Conservation (phyloP, 1,140 invertebrate genomes). For the Drosophila kepulauana region DNA sequence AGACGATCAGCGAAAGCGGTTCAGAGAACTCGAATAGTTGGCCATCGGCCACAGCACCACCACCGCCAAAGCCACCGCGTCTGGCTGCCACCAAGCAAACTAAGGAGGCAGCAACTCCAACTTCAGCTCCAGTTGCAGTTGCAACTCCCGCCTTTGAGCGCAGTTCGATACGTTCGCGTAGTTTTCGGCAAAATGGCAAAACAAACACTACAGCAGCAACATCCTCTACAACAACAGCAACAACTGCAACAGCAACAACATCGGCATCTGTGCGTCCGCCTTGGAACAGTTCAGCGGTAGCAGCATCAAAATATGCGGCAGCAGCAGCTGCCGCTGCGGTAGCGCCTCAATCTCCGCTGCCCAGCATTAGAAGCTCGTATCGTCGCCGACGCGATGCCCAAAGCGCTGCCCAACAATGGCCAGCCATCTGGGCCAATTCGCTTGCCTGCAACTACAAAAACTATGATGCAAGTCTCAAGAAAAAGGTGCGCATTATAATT, state of each 20-base stretch:
- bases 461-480: constrained; percentile 74
- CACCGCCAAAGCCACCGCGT: constrained; percentile 48
- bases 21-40: constrained; percentile 85
- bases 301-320: constrained; percentile 67
- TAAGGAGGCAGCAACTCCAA: constrained; percentile 49
- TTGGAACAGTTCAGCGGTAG: constrained; percentile 85
- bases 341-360: constrained; percentile 53
- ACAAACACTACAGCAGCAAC: constrained; percentile 12
- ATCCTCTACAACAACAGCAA: constrained; percentile 13
- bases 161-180: constrained; percentile 58
- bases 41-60: constrained; percentile 37
- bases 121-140: constrained; percentile 13
- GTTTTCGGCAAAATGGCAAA: constrained; percentile 63
- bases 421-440: constrained; percentile 74
- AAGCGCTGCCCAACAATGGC: constrained; percentile 69
- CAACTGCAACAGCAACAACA: constrained; percentile 17
- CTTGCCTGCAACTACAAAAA: constrained; percentile 76
- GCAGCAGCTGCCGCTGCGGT: constrained; percentile 51
- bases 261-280: constrained; percentile 82
- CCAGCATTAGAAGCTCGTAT: constrained; percentile 68
- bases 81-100: constrained; percentile 35
- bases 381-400: constrained; percentile 74
- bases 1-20: constrained; percentile 87
- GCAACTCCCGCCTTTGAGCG: constrained; percentile 60
- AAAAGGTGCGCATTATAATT: constrained; percentile 70